phyloP scores from a whole-genome alignment of 2,113 vertebrate genomes.

The Xiphophorus maculatus region DNA sequence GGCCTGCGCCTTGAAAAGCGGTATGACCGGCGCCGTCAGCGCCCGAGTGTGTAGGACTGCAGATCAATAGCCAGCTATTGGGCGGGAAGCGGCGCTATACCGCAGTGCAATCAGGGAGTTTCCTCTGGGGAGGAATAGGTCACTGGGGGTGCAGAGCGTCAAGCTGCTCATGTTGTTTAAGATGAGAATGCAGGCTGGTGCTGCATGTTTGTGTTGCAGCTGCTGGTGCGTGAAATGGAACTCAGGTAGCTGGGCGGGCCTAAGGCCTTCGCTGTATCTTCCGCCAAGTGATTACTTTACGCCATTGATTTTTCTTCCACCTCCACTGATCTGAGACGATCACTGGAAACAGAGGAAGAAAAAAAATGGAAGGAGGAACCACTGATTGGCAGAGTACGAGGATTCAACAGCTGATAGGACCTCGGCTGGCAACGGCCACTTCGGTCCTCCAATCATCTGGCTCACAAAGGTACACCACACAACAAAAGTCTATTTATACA shows the following conservation, averaged over 20 bases:
- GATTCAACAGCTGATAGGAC: constrained; percentile 75
- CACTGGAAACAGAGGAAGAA: constrained; percentile 58
- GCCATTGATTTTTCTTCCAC: constrained; percentile 80
- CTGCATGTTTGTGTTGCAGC: constrained; percentile 78
- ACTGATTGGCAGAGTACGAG: constrained; percentile 74
- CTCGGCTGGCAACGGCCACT: constrained; percentile 64
- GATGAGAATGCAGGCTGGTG: constrained; percentile 66
- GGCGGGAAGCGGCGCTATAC: constrained; percentile 55
- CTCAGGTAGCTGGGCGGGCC: constrained; percentile 78
- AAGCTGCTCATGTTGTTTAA: constrained; percentile 71
- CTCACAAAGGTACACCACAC: too few relatives aligned
- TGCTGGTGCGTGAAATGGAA: constrained; percentile 83
- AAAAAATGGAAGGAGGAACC: constrained; percentile 46
- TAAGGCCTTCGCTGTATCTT: constrained; percentile 76
- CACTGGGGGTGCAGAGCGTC: constrained; percentile 44
- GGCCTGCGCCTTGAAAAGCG: constrained; percentile 62
- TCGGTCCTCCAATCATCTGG: constrained; percentile 20
- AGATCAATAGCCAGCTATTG: constrained; percentile 67
- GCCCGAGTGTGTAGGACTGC: constrained; percentile 42
- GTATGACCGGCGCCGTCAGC: constrained; percentile 37
- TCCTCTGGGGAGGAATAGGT: constrained; percentile 76
- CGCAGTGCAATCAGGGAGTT: constrained; percentile 75
- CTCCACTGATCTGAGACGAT: constrained; percentile 79
- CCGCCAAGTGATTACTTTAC: constrained; percentile 81
- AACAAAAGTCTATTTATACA: background rate